Base-by-base conservation (phyloP, 2,113 vertebrate species). In the Pelmatolapia mariae region DNA sequence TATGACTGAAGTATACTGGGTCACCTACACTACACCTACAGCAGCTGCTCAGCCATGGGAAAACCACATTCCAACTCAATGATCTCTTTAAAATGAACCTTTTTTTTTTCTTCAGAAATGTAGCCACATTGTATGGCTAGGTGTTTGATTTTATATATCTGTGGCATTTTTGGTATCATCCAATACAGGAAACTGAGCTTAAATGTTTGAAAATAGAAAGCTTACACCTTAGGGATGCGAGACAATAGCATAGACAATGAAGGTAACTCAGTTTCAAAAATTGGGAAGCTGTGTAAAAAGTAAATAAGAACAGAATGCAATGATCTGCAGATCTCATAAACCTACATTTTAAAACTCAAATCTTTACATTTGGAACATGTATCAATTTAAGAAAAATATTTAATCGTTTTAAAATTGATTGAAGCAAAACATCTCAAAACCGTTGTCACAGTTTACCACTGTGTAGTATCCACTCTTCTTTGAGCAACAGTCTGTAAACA, bases 391-490 rank as follows among this genome's bases (percentile, higher is more conserved):
- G 13, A 73, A 73, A 73, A 45, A 73, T 10, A 73, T 73, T 73
- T 45, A 26, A 26, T 73, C 2, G 0, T 73, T 73, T 26, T 73
- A 40, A 73, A 73, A 73, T 26, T 73, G 68, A 73, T 16, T 24
- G 68, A 73, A 45, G 0, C 13, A 45, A 73, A 13, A 7, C 68
- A 45, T 73, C 22, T 68, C 3, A 68, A 40, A 40, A 40, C 36
- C 4, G 2, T 38, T 66, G 61, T n/a, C 7, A 13, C 61, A 38
- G 33, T 71, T 71, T 3, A 13, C 8, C 12, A 24, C n/a, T 24
- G n/a, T 71, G 38, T 43, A 71, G 66, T 6, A 71, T 43, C n/a
- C 38, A 24, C n/a, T 71, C 66, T 43, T 24, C 66, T 71, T 71
- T 71, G 38, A 24, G n/a, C 5, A 24, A 43, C n/a, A 71, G n/a